Conservation (phyloP, 35 echinoderm and acorn worm species). For the Amphiura filiformis region DNA sequence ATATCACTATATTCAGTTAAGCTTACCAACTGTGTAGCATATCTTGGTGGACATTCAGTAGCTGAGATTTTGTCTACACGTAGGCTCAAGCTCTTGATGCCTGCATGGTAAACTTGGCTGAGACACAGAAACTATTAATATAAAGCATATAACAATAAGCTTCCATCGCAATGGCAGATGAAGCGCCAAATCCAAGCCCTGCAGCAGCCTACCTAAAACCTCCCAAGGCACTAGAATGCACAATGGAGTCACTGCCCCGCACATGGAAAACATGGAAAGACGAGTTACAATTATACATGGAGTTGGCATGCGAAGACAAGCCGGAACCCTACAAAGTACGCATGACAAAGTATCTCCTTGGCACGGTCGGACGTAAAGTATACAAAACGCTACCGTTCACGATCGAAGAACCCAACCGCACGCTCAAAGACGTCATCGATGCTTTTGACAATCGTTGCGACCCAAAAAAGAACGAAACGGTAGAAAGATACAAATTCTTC, state of each 20-base stretch:
- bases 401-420: neutral
- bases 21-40: too few species aligned
- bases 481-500: constrained; percentile 10
- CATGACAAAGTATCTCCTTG: constrained; percentile 25
- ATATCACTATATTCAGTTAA: too few species aligned
- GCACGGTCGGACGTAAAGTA: neutral
- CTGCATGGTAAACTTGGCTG: too few species aligned
- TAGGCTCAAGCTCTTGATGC: too few species aligned
- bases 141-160: too few species aligned
- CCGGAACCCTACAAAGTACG: neutral
- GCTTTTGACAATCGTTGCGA: constrained; percentile 15
- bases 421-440: neutral
- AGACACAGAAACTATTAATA: too few species aligned
- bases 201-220: too few species aligned
- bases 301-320: neutral
- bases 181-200: too few species aligned
- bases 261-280: neutral
- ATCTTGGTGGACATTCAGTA: too few species aligned
- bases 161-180: too few species aligned
- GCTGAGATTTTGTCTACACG: too few species aligned
- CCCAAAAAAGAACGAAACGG: constrained; percentile 9
- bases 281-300: constrained; percentile 10
- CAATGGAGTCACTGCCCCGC: neutral
- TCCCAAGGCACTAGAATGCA: too few species aligned
- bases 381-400: constrained; percentile 1